Evolutionary conservation across 2,113 vertebrate genomes (phyloP).

Genomic region (Zosterops hypoxanthus): DNA sequence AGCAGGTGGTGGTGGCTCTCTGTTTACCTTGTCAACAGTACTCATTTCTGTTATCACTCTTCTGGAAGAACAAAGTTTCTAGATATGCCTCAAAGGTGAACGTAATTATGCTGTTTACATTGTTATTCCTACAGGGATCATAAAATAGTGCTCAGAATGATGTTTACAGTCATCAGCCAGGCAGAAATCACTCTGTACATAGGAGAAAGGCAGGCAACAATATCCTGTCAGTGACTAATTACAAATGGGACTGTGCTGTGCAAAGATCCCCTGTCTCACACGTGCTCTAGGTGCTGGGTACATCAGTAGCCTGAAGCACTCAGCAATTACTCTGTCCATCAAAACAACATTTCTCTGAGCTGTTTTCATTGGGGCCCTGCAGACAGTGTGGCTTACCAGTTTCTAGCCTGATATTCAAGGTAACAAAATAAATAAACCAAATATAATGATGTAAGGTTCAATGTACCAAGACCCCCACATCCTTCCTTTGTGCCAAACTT

Average conservation of each 20-base stretch:
- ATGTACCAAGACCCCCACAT: fast-evolving
- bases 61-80: conserved; percentile 63
- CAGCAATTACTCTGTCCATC: neutral
- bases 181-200: conserved; percentile 16
- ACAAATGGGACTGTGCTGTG: neutral
- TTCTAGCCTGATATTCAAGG: neutral
- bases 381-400: neutral
- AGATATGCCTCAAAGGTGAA: conserved; percentile 56
- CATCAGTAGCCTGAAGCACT: neutral
- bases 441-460: neutral
- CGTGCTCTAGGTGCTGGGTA: neutral
- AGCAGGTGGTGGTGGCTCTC: conserved; percentile 20
- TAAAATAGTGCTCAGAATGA: conserved; percentile 42
- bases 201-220: neutral
- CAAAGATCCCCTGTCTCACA: neutral
- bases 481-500: neutral
- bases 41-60: conserved; percentile 58
- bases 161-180: conserved; percentile 39
- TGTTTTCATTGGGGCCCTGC: neutral
- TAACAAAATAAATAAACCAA: neutral
- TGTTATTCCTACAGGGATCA: conserved; percentile 50
- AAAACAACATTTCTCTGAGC: neutral
- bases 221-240: neutral
- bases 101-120: conserved; percentile 60
- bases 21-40: conserved; percentile 53